Conservation (phyloP, 35 echinoderm and acorn worm genomes). For the Stichopus chloronotus region DNA sequence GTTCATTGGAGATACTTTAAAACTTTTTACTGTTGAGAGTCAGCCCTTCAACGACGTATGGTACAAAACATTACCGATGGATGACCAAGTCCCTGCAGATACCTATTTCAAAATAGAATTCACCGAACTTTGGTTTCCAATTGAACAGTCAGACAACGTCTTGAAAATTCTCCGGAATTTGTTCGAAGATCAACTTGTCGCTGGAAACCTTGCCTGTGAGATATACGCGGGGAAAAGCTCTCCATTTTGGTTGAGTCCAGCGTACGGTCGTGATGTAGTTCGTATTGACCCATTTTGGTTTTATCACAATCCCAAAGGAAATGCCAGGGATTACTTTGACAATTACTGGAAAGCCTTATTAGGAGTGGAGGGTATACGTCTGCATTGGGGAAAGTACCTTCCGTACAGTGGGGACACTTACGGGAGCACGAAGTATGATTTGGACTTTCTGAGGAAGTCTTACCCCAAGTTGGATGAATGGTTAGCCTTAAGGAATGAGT, state of each 20-base stretch:
- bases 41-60: slow-evolving; percentile 47
- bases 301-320: slow-evolving; percentile 11
- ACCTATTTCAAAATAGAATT: slow-evolving; percentile 32
- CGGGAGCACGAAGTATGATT: background rate
- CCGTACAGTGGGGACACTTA: background rate
- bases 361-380: slow-evolving; percentile 10
- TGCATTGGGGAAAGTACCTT: slow-evolving; percentile 50
- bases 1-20: slow-evolving; percentile 2
- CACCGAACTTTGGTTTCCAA: slow-evolving; percentile 61
- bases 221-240: slow-evolving; percentile 36
- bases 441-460: slow-evolving; percentile 23
- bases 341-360: slow-evolving; percentile 20
- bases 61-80: slow-evolving; percentile 51
- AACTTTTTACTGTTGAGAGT: slow-evolving; percentile 16
- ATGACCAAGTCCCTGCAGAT: slow-evolving; percentile 20
- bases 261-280: slow-evolving; percentile 31
- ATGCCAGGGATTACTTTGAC: background rate
- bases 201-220: slow-evolving; percentile 25
- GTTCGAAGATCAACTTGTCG: slow-evolving; percentile 31
- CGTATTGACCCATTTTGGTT: slow-evolving; percentile 57
- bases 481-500: background rate
- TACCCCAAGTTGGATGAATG: slow-evolving; percentile 30
- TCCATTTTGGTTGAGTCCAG: slow-evolving; percentile 53
- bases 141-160: slow-evolving; percentile 45
- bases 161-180: slow-evolving; percentile 18